Evolutionary conservation across 2,888 invertebrate species (phyloP).

Genomic region (Leptopilina myrica): DNA sequence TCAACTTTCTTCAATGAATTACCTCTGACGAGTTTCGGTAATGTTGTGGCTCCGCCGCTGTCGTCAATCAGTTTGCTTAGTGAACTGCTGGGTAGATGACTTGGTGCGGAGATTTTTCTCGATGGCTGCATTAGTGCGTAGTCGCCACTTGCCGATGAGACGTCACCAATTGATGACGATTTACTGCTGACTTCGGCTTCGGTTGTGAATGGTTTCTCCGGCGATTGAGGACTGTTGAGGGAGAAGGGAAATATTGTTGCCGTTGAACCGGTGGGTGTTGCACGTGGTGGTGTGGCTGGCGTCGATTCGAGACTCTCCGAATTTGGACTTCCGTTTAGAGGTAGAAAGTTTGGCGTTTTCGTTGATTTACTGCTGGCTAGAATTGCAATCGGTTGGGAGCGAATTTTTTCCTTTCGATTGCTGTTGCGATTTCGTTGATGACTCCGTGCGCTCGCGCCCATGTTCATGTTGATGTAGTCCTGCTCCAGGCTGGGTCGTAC

Average conservation of each 20-base stretch:
- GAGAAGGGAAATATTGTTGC: constrained; percentile 84
- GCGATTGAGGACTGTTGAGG: constrained; percentile 83
- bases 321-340: constrained; percentile 75
- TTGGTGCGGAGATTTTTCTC: constrained; percentile 60
- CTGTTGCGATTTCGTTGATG: constrained; percentile 58
- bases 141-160: constrained; percentile 53
- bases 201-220: constrained; percentile 78
- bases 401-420: constrained; percentile 76
- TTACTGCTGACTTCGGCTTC: constrained; percentile 51
- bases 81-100: constrained; percentile 56
- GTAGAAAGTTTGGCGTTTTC: constrained; percentile 75
- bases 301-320: constrained; percentile 76
- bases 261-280: constrained; percentile 80
- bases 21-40: background rate
- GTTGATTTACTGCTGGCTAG: constrained; percentile 74
- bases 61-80: constrained; percentile 27
- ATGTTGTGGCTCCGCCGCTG: constrained; percentile 44
- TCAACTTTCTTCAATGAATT: constrained; percentile 4
- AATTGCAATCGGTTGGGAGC: constrained; percentile 83
- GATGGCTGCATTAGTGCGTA: constrained; percentile 60
- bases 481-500: constrained; percentile 74
- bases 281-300: constrained; percentile 77
- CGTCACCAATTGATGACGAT: constrained; percentile 44
- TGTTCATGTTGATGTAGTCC: constrained; percentile 80
- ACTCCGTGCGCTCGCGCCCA: constrained; percentile 68